phyloP scores from a whole-genome alignment of 2,888 invertebrate genomes.

The Andrena bicolor region DNA sequence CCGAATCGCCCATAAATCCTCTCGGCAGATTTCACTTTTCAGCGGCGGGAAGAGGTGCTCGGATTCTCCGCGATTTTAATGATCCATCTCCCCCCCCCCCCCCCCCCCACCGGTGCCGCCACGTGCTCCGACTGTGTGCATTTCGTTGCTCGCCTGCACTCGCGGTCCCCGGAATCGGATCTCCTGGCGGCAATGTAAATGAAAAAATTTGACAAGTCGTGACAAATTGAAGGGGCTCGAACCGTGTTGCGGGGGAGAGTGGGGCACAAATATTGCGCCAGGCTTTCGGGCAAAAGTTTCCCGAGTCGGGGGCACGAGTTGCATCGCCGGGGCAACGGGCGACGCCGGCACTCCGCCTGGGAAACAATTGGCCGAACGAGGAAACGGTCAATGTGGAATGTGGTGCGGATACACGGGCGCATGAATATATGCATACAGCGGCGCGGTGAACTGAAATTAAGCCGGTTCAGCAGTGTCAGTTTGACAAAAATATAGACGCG shows the following conservation, averaged over 20 bases:
- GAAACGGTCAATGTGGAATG: slow-evolving; percentile 20
- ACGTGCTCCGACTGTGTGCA: background rate
- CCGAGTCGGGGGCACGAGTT: background rate
- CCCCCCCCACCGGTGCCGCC: background rate
- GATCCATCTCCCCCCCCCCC: background rate
- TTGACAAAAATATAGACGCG: slow-evolving; percentile 59
- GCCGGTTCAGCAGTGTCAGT: slow-evolving; percentile 62
- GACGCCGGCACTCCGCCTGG: slow-evolving; percentile 2
- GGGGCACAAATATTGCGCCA: slow-evolving; percentile 49
- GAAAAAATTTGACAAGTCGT: slow-evolving; percentile 74
- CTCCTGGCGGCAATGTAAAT: slow-evolving; percentile 49
- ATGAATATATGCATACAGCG: slow-evolving; percentile 47
- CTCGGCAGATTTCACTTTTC: slow-evolving; percentile 24
- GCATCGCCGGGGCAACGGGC: background rate
- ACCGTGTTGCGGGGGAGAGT: slow-evolving; percentile 17
- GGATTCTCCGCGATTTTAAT: slow-evolving; percentile 15
- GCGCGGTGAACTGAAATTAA: slow-evolving; percentile 63
- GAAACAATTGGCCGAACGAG: slow-evolving; percentile 57
- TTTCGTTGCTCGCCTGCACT: slow-evolving; percentile 1
- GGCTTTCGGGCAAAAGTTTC: slow-evolving; percentile 44
- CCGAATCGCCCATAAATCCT: slow-evolving; percentile 16
- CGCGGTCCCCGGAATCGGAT: slow-evolving; percentile 49
- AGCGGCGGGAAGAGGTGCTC: background rate
- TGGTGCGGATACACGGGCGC: slow-evolving; percentile 12
- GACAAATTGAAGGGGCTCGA: slow-evolving; percentile 74